Evolutionary conservation across 2,797 vertebrate genomes (phyloP).

Genomic region (Remorina albescens): DNA sequence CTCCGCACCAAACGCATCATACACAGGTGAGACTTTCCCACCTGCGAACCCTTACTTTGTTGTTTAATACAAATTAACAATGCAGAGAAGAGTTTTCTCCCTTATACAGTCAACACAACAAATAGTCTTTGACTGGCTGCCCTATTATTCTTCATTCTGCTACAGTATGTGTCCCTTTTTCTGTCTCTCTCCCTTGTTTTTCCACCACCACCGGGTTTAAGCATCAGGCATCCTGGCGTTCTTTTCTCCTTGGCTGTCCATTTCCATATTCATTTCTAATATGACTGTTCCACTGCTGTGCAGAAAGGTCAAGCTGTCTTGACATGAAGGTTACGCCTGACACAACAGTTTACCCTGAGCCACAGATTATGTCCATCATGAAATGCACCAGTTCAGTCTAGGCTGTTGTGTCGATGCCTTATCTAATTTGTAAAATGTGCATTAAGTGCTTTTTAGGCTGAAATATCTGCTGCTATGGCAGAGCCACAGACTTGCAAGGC

Average conservation of each 20-base stretch:
- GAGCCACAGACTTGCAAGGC: constrained; percentile 16
- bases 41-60: background rate
- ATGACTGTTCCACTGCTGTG: constrained; percentile 34
- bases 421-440: constrained; percentile 68
- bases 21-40: constrained; percentile 88
- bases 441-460: constrained; percentile 72
- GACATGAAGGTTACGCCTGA: constrained; percentile 64
- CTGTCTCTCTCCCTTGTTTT: constrained; percentile 13
- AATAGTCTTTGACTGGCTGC: constrained; percentile 1
- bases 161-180: background rate
- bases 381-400: constrained; percentile 44
- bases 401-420: constrained; percentile 26
- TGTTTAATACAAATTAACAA: background rate
- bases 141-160: constrained; percentile 4
- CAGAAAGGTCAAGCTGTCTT: constrained; percentile 53
- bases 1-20: constrained; percentile 92
- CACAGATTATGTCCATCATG: constrained; percentile 43
- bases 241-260: constrained; percentile 60
- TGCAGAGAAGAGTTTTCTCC: background rate
- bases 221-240: constrained; percentile 12
- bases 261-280: constrained; percentile 51
- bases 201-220: background rate
- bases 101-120: background rate
- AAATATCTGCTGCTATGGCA: constrained; percentile 57
- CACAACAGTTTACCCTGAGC: constrained; percentile 63